phyloP scores from a whole-genome alignment of 1,140 invertebrate genomes.

The Brachystomella parvula region DNA sequence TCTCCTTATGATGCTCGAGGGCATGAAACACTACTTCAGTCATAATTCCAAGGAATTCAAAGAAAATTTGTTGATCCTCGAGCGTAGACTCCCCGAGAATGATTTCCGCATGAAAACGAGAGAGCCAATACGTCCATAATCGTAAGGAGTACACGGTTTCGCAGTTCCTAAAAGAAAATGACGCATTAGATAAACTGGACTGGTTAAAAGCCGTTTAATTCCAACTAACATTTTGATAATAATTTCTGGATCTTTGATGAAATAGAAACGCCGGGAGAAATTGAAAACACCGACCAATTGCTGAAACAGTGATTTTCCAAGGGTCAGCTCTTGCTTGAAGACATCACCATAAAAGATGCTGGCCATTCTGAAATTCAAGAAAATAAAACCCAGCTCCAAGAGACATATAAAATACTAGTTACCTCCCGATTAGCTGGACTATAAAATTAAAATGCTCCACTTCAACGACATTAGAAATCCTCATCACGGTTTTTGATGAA shows the following conservation, averaged over 20 bases:
- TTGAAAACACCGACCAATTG: slow-evolving; percentile 25
- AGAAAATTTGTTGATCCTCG: slow-evolving; percentile 30
- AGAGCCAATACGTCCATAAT: slow-evolving; percentile 58
- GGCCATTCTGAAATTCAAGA: slow-evolving; percentile 23
- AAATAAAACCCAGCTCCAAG: not conserved
- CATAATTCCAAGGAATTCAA: slow-evolving; percentile 23
- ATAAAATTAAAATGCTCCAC: slow-evolving; percentile 37
- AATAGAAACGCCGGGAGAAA: slow-evolving; percentile 31
- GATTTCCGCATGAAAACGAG: slow-evolving; percentile 40
- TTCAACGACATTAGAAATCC: slow-evolving; percentile 27
- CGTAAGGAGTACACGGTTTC: slow-evolving; percentile 59
- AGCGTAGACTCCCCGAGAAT: slow-evolving; percentile 29
- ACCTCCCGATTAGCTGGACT: slow-evolving; percentile 36
- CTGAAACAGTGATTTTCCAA: slow-evolving; percentile 33
- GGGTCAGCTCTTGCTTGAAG: slow-evolving; percentile 32
- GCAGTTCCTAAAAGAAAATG: slow-evolving; percentile 51
- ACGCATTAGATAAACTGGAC: slow-evolving; percentile 16
- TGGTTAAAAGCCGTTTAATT: no score
- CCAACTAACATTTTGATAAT: slow-evolving; percentile 44
- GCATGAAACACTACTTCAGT: slow-evolving; percentile 28
- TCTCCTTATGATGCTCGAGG: slow-evolving; percentile 24
- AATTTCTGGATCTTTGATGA: slow-evolving; percentile 22
- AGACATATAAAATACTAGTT: not conserved
- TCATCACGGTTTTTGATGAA: slow-evolving; percentile 19
- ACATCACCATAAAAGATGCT: slow-evolving; percentile 36